Conservation (phyloP, 1,140 invertebrate genomes). For the Saccostrea echinata region DNA sequence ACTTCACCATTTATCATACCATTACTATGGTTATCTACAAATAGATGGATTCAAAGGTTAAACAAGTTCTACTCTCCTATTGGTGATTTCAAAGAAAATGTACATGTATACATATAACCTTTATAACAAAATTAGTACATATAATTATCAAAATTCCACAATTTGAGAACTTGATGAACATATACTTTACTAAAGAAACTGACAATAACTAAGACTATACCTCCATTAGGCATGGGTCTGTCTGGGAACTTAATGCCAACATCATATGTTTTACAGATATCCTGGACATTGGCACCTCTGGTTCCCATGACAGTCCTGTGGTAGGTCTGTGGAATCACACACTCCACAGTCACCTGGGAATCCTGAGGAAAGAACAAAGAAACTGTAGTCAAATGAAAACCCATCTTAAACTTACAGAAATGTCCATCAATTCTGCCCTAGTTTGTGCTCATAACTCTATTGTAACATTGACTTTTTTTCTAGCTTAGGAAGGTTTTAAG, state of each 20-base stretch:
- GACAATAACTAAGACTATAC: conserved; percentile 42
- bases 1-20: conserved; percentile 69
- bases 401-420: no score
- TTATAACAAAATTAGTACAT: not conserved
- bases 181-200: no score
- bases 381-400: no score
- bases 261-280: conserved; percentile 75
- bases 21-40: not conserved
- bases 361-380: conserved; percentile 66
- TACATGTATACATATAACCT: not conserved
- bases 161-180: no score
- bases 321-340: conserved; percentile 77
- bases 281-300: conserved; percentile 77
- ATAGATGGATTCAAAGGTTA: not conserved
- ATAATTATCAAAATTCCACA: no score
- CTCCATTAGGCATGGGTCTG: conserved; percentile 72
- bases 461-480: no score
- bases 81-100: not conserved
- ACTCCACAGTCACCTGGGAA: conserved; percentile 77
- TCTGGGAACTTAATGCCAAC: conserved; percentile 80
- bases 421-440: no score
- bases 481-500: no score
- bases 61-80: not conserved
- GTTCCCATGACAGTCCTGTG: conserved; percentile 80
- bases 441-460: no score